These are phyloP conservation scores for Pterostichus niger DNA, from an alignment of 2,888 invertebrate genomes.

Conservation along the genomic window DNA sequence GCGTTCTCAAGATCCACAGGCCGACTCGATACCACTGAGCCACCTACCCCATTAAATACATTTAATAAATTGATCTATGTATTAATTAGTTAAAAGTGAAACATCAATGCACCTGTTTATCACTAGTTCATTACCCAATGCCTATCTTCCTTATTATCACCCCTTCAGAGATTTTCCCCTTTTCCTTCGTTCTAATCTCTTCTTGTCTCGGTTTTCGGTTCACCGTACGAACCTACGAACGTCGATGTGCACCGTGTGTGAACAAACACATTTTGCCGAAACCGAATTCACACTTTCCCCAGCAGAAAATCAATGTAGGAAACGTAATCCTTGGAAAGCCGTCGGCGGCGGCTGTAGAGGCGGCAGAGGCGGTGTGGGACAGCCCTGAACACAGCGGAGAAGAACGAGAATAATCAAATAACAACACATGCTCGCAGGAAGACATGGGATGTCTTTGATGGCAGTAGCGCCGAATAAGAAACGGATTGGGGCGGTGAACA, in stretches of 20 bases:
- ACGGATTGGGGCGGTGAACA: no score
- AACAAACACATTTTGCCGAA: slow-evolving; percentile 57
- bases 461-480: not conserved
- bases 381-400: slow-evolving; percentile 4
- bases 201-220: no score
- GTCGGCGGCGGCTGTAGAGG: not conserved
- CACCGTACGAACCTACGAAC: not conserved
- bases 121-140: no score
- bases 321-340: slow-evolving; percentile 57
- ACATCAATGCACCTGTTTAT: no score
- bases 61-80: no score
- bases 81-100: no score
- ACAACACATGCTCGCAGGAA: slow-evolving; percentile 52
- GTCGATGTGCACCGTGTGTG: slow-evolving; percentile 34
- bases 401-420: slow-evolving; percentile 63
- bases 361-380: not conserved
- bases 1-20: no score
- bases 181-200: no score
- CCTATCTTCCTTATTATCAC: no score
- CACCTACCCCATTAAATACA: no score
- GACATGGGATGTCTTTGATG: not conserved
- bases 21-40: no score
- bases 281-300: slow-evolving; percentile 57
- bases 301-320: slow-evolving; percentile 63
- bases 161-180: no score